These are phyloP conservation scores for Stegodyphus mimosarum DNA, from an alignment of 1,140 invertebrate genomes.

Conservation along the genomic window DNA sequence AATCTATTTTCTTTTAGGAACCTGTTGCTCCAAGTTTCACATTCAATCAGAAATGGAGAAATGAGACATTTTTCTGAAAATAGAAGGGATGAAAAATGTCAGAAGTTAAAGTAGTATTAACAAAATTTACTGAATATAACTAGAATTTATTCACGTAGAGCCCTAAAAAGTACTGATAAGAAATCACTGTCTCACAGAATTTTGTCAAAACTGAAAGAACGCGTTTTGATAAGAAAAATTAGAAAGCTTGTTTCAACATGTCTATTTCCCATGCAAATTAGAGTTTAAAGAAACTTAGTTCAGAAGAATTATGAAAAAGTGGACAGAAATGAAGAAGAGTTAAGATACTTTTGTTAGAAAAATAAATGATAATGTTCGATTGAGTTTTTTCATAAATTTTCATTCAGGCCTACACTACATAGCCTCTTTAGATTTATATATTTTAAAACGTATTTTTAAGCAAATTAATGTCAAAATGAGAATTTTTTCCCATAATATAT, in stretches of 20 bases:
- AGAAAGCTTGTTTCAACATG: no score
- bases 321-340: no score
- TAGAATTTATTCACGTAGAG: not conserved
- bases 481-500: no score
- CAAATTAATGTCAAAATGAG: no score
- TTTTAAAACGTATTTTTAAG: no score
- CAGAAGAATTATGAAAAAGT: not conserved
- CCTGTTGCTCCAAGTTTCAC: slow-evolving; percentile 48
- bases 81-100: slow-evolving; percentile 60
- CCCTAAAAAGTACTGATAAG: slow-evolving; percentile 8
- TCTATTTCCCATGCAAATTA: not conserved
- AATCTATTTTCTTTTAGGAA: slow-evolving; percentile 49
- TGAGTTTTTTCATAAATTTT: no score
- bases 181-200: not conserved
- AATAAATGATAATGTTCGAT: no score
- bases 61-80: slow-evolving; percentile 61
- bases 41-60: slow-evolving; percentile 55
- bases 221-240: no score
- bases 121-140: slow-evolving; percentile 40
- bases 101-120: slow-evolving; percentile 51
- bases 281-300: not conserved
- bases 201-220: no score
- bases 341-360: no score
- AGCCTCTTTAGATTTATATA: no score
- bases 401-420: no score